Percentiles rank a stretch among this genome's conserved stretches.
Conservation (phyloP, 1,140 invertebrate genomes). For the Nebria ingens region DNA sequence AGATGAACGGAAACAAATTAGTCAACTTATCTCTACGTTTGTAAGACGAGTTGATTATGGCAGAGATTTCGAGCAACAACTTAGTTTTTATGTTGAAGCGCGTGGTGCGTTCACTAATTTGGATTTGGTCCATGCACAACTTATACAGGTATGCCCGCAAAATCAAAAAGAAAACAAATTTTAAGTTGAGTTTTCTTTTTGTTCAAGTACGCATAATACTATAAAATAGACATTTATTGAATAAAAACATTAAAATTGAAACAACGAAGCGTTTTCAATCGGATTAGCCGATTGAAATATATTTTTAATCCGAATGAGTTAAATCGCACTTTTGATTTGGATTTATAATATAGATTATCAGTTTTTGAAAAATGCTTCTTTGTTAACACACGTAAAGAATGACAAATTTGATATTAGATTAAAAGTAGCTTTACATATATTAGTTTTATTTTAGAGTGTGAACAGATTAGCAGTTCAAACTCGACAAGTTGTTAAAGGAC, state of each 20-base stretch:
- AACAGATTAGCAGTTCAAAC: conserved; percentile 69
- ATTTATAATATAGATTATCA: too few species aligned
- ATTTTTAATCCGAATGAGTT: too few species aligned
- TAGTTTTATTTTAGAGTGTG: conserved; percentile 51
- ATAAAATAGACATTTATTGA: too few species aligned
- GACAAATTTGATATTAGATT: background rate
- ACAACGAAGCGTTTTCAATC: too few species aligned
- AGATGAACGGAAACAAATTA: conserved; percentile 81
- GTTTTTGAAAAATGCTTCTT: too few species aligned
- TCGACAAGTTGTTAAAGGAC: conserved; percentile 57
- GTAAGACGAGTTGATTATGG: conserved; percentile 72
- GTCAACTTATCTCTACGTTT: conserved; percentile 69
- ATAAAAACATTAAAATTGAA: too few species aligned
- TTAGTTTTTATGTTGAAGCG: conserved; percentile 89
- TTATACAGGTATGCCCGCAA: conserved; percentile 65
- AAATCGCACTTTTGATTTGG: too few species aligned
- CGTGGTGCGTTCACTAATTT: conserved; percentile 81
- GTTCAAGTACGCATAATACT: background rate
- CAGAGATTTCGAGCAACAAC: conserved; percentile 78
- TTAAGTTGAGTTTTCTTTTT: too few species aligned
- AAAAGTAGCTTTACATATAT: background rate
- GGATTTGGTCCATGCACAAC: conserved; percentile 70
- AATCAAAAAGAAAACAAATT: conserved; percentile 2
- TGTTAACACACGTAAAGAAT: too few species aligned
- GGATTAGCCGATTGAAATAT: too few species aligned